Evolutionary conservation across 2,113 vertebrate species (phyloP).

Genomic region (Columba janthina): DNA sequence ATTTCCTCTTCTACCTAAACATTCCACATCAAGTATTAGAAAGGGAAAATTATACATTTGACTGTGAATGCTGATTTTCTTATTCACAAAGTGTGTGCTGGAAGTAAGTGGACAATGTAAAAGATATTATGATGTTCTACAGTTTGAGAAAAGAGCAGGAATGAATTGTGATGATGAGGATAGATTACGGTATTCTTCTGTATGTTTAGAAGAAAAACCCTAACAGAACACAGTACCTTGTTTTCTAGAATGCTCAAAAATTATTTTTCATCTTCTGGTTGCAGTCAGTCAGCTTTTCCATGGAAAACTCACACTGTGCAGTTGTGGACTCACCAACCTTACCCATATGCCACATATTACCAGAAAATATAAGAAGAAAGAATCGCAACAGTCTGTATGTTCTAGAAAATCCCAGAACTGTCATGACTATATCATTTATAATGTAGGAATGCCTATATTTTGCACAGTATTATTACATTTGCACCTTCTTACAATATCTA

Average conservation of each 20-base stretch:
- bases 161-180: not conserved
- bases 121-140: not conserved
- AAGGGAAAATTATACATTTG: not conserved
- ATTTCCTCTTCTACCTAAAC: not conserved
- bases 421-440: not conserved
- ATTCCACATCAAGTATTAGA: not conserved
- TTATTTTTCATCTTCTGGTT: not conserved
- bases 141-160: not conserved
- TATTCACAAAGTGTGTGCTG: not conserved
- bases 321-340: not conserved
- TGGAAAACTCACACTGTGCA: not conserved
- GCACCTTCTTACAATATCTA: not conserved
- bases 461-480: not conserved
- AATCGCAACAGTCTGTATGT: not conserved
- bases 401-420: not conserved
- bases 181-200: not conserved
- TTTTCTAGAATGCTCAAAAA: not conserved
- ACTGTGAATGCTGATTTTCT: not conserved
- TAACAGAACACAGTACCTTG: not conserved
- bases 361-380: not conserved
- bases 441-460: not conserved
- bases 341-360: not conserved
- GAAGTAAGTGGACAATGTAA: not conserved
- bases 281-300: not conserved
- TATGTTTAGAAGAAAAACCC: not conserved